phyloP scores from a whole-genome alignment of 1,140 invertebrate species.

The Macrocentrus cingulum region DNA sequence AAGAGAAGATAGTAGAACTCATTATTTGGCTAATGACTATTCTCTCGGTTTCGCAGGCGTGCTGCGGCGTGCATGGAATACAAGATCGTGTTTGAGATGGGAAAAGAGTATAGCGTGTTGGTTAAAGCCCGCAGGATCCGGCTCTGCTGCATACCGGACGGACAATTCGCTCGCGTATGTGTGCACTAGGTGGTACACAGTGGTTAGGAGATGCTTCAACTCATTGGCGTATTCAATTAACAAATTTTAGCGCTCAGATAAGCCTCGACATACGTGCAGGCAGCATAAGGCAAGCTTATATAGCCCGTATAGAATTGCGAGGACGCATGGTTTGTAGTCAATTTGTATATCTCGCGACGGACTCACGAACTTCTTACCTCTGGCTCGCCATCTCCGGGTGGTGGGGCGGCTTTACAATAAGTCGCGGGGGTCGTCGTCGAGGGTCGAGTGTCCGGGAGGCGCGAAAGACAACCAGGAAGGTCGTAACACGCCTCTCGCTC shows the following conservation, averaged over 20 bases:
- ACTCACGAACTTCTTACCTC: conserved; percentile 31
- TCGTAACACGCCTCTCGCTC: conserved; percentile 16
- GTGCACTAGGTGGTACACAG: background rate
- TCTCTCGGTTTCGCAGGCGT: conserved; percentile 46
- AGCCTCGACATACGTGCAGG: conserved; percentile 1
- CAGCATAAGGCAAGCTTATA: background rate
- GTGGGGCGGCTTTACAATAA: conserved; percentile 1
- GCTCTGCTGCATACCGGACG: conserved; percentile 29
- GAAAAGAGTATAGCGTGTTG: conserved; percentile 38
- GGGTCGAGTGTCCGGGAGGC: conserved; percentile 22
- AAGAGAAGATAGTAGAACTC: conserved; percentile 27
- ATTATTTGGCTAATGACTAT: conserved; percentile 57
- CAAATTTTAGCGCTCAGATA: conserved; percentile 31
- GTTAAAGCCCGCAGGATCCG: conserved; percentile 43
- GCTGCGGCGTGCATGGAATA: conserved; percentile 44
- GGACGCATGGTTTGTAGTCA: conserved; percentile 36
- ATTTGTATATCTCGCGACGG: conserved; percentile 32
- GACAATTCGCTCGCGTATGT: conserved; percentile 12
- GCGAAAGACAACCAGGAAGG: conserved; percentile 23
- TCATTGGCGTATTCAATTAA: conserved; percentile 42
- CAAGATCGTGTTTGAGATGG: conserved; percentile 58
- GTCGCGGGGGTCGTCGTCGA: conserved; percentile 8
- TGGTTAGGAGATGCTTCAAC: conserved; percentile 2
- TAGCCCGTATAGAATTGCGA: background rate
- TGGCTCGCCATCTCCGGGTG: conserved; percentile 8